Evolutionary conservation across 2,797 vertebrate genomes (phyloP).

Genomic region (Florisuga fusca): DNA sequence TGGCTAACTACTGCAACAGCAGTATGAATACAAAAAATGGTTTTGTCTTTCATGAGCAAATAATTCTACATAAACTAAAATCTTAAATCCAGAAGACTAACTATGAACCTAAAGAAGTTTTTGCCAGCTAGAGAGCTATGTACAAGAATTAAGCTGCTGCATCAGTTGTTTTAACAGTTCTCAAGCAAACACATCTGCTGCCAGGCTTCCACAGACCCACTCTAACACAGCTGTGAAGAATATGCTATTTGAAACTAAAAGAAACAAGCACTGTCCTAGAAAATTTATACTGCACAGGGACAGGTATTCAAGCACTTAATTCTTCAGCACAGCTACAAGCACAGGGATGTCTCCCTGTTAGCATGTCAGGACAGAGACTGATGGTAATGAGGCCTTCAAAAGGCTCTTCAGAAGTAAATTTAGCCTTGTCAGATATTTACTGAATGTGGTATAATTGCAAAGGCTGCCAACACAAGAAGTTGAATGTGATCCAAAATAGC

Average conservation of each 20-base stretch:
- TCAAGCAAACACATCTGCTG: not conserved
- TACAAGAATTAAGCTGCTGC: not conserved
- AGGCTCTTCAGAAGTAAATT: conserved; percentile 32
- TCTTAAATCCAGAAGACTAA: not conserved
- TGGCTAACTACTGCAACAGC: not conserved
- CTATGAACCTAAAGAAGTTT: not conserved
- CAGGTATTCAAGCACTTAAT: conserved; percentile 37
- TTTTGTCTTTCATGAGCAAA: not conserved
- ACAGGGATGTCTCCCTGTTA: not conserved
- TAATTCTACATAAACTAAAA: not conserved
- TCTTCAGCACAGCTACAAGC: not conserved
- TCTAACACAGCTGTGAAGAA: not conserved
- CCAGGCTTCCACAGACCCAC: not conserved
- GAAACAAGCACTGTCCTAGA: not conserved
- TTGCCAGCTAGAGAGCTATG: not conserved
- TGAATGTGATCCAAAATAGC: conserved; percentile 28
- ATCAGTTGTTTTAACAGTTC: not conserved
- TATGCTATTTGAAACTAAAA: not conserved
- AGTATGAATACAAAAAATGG: not conserved
- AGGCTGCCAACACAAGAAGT: conserved; percentile 6
- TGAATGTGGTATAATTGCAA: conserved; percentile 47
- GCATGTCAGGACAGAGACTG: not conserved
- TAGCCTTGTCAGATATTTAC: conserved; percentile 36
- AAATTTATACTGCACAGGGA: not conserved
- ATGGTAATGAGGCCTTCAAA: conserved; percentile 37